Evolutionary conservation across 2,797 vertebrate genomes (phyloP).

Genomic region (Synaphobranchus kaupii): DNA sequence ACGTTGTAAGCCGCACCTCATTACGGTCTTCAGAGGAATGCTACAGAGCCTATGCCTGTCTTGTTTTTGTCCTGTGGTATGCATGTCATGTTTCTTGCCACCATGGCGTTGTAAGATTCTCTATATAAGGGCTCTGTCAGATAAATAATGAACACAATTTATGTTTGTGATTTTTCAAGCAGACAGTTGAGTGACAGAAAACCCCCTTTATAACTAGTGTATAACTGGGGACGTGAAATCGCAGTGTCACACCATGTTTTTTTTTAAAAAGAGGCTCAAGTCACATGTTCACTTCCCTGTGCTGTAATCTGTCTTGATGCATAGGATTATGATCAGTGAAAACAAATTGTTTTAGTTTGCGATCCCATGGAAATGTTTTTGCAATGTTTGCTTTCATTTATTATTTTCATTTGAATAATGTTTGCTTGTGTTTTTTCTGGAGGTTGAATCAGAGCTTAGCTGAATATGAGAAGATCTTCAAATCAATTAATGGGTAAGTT

Average conservation of each 20-base stretch:
- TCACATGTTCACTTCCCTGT: not conserved
- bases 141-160: not conserved
- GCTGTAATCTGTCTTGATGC: not conserved
- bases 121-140: not conserved
- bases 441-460: slow-evolving; percentile 67
- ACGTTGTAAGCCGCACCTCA: not conserved
- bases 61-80: not conserved
- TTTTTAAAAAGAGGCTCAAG: not conserved
- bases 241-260: not conserved
- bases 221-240: not conserved
- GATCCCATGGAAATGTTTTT: not conserved
- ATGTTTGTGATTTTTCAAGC: too few species aligned
- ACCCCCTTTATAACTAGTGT: not conserved
- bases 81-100: not conserved
- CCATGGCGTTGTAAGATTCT: not conserved
- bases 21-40: not conserved
- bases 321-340: not conserved
- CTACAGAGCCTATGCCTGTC: not conserved
- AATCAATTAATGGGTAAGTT: slow-evolving; percentile 76
- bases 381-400: not conserved
- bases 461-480: slow-evolving; percentile 77
- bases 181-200: too few species aligned
- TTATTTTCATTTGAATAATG: not conserved
- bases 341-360: not conserved
- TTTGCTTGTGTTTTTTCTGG: slow-evolving; percentile 30